Conservation (phyloP, 2,797 vertebrate species). For the Monodelphis domestica region DNA sequence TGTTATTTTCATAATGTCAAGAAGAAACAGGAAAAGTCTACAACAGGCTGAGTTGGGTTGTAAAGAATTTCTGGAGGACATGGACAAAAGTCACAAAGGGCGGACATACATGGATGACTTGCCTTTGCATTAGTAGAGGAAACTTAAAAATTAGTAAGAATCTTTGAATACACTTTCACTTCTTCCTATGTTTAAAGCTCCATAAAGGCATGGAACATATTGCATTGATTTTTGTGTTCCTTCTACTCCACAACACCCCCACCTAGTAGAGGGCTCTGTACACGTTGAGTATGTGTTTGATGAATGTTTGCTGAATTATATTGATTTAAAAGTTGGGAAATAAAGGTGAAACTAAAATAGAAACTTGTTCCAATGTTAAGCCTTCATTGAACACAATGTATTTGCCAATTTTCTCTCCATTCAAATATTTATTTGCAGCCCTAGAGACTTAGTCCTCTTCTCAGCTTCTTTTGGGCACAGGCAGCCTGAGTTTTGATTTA, state of each 20-base stretch:
- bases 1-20: not conserved
- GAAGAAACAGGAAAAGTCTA: not conserved
- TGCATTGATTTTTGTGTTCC: not conserved
- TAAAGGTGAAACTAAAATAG: not conserved
- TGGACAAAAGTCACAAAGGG: not conserved
- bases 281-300: not conserved
- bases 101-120: not conserved
- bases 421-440: constrained; percentile 47
- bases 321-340: constrained; percentile 12
- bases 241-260: not conserved
- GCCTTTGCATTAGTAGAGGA: not conserved
- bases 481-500: constrained; percentile 26
- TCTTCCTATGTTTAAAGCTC: not conserved
- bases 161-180: not conserved
- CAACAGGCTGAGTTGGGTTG: not conserved
- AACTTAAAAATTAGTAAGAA: not conserved
- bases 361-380: not conserved
- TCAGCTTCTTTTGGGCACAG: constrained; percentile 13
- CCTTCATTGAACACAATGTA: constrained; percentile 26
- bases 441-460: not conserved
- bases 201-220: not conserved
- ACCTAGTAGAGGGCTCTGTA: not conserved
- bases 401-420: constrained; percentile 28
- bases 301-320: not conserved
- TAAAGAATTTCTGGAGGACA: not conserved